A percentile compares a stretch with the other conserved stretches of the same genome.
Conservation (phyloP, 2,888 invertebrate genomes). For the Melipona beecheii region DNA sequence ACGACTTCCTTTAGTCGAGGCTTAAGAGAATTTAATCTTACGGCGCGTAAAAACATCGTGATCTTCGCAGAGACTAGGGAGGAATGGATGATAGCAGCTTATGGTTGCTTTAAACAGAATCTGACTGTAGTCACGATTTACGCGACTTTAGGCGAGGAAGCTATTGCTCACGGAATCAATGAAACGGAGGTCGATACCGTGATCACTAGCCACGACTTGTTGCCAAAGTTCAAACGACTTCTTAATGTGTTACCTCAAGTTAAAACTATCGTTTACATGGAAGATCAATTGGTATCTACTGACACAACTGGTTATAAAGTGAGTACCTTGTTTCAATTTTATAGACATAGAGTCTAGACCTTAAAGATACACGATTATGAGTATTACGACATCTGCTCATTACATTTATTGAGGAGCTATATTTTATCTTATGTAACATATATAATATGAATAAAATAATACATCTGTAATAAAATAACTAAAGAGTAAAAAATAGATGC, state of each 20-base stretch:
- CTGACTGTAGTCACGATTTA: conserved; percentile 96
- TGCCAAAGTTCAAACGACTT: conserved; percentile 95
- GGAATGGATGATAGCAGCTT: conserved; percentile 99
- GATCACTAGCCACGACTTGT: conserved; percentile 95
- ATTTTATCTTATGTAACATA: not conserved
- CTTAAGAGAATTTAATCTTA: conserved; percentile 91
- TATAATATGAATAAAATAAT: not conserved
- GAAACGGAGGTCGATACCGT: conserved; percentile 97
- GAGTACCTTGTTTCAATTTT: not conserved
- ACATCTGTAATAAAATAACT: not conserved
- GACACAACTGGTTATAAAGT: conserved; percentile 89
- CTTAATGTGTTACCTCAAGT: conserved; percentile 90
- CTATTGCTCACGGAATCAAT: conserved; percentile 97
- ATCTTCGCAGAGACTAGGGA: conserved; percentile 99
- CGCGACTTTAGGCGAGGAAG: conserved; percentile 98
- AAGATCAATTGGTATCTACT: conserved; percentile 92
- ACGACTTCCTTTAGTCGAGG: conserved; percentile 93
- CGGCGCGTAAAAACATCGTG: conserved; percentile 91
- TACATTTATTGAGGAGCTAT: not conserved
- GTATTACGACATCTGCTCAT: not conserved
- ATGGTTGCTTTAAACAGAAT: conserved; percentile 97
- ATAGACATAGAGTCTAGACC: too few relatives aligned
- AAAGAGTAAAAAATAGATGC: not conserved
- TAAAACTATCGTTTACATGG: conserved; percentile 93
- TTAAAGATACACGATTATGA: not conserved